Conservation (phyloP, 2,888 invertebrate genomes). For the Phragmatobia fuliginosa region DNA sequence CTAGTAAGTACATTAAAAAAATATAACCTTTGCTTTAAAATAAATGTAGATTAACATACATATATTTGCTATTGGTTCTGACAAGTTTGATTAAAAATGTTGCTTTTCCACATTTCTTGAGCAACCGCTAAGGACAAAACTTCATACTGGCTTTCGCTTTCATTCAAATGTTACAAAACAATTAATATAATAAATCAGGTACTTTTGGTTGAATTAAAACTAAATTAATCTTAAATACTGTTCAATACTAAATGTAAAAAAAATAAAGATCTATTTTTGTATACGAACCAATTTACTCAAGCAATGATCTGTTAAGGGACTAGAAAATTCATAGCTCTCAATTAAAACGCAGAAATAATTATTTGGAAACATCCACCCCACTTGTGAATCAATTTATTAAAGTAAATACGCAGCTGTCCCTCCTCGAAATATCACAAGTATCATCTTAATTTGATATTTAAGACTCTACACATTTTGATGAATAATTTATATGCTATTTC, state of each 20-base stretch:
- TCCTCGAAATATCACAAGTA: slow-evolving; percentile 55
- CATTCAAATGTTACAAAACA: background rate
- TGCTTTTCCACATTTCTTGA: too few species aligned
- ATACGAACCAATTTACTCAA: slow-evolving; percentile 49
- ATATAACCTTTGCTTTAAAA: too few species aligned
- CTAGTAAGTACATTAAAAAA: too few species aligned
- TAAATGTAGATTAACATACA: too few species aligned
- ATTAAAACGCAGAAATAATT: slow-evolving; percentile 84
- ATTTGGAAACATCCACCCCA: slow-evolving; percentile 79
- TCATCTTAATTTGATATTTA: slow-evolving; percentile 61
- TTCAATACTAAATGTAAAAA: background rate
- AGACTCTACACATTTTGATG: slow-evolving; percentile 48
- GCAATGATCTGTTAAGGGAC: slow-evolving; percentile 74
- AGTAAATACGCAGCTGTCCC: slow-evolving; percentile 74
- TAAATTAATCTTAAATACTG: background rate
- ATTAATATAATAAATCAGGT: background rate
- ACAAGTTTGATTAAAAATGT: too few species aligned
- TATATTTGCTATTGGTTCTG: too few species aligned
- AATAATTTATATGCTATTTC: slow-evolving; percentile 29
- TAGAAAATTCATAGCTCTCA: slow-evolving; percentile 82
- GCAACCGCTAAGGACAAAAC: too few species aligned
- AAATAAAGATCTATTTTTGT: slow-evolving; percentile 13
- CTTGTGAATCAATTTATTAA: slow-evolving; percentile 82
- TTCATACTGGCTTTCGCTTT: too few species aligned
- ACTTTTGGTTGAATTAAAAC: background rate